Conservation (phyloP, 2,797 vertebrate species). For the Amazona ochrocephala region DNA sequence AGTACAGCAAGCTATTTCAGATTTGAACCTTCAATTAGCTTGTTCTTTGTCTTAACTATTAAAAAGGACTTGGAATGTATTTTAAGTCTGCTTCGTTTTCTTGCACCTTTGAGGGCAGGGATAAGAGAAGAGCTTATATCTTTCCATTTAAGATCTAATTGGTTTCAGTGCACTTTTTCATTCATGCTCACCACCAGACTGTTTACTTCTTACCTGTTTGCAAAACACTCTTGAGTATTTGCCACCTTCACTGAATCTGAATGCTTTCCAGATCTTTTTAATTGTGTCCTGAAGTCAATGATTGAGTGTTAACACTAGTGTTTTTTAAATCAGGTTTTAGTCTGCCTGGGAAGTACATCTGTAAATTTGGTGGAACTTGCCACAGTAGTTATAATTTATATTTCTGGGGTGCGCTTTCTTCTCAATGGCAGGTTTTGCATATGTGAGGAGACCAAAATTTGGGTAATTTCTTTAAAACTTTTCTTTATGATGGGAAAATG, state of each 20-base stretch:
- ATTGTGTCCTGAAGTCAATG: neutral
- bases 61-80: neutral
- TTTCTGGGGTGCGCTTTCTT: neutral
- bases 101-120: neutral
- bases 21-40: neutral
- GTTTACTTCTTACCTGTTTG: neutral
- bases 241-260: neutral
- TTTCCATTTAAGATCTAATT: neutral
- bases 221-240: neutral
- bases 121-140: neutral
- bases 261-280: neutral
- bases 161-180: neutral
- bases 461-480: neutral
- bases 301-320: neutral
- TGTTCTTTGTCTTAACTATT: neutral
- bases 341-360: neutral
- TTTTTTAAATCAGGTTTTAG: neutral
- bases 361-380: neutral
- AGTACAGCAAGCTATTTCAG: neutral
- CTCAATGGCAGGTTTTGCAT: neutral
- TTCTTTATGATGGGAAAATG: neutral
- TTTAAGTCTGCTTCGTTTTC: neutral
- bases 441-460: neutral
- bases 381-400: neutral
- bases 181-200: neutral